Base-by-base conservation (phyloP, 2,888 invertebrate genomes). In the Boloria selene region DNA sequence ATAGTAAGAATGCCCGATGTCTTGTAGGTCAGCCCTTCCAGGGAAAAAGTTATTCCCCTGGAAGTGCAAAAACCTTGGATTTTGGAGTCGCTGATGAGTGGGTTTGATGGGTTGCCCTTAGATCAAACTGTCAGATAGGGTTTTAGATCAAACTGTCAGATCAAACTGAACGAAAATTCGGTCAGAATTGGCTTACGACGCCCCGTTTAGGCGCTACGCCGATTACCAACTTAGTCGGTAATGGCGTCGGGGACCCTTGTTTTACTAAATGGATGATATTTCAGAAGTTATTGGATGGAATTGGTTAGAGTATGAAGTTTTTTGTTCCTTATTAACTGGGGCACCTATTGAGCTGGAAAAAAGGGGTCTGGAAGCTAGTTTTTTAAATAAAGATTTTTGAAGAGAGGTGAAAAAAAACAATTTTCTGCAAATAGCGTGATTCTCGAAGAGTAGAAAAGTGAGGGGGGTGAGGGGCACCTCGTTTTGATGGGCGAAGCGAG, bases 11-110 rank as follows among this genome's bases (percentile, higher is more conserved):
- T 14, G 3, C 22, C 22, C 22, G 22, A 22, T 22, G 22, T 1
- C 22, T 22, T 22, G 1, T 22, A 3, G 22, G 47, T 13, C 14
- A 47, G 47, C 47, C 14, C 47, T 47, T 4, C 47, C n/a, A 47
- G 47, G 47, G 45, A 13, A 47, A 47, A 47, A 47, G 47, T 47
- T 47, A 47, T 47, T 47, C 47, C 47, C 47, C 47, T 47, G n/a
- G 47, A 47, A 47, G 47, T 47, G 47, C 47, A 47, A 47, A 10
- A 47, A 47, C 16, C 47, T 47, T 47, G 6, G 47, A 47, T 47
- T 47, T 47, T 10, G 14, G 14, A 47, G 47, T 5, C 10, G 47
- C 47, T 47, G 47, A 47, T 47, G 47, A 16, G 47, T 14, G 10
- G 13, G 13, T 47, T 47, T 5, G 47, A 47, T 47, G 2, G 47